Percentiles rank a stretch among this genome's conserved stretches.
These are phyloP conservation scores for Microplitis mediator DNA, from an alignment of 1,140 invertebrate genomes.

Conservation along the genomic window DNA sequence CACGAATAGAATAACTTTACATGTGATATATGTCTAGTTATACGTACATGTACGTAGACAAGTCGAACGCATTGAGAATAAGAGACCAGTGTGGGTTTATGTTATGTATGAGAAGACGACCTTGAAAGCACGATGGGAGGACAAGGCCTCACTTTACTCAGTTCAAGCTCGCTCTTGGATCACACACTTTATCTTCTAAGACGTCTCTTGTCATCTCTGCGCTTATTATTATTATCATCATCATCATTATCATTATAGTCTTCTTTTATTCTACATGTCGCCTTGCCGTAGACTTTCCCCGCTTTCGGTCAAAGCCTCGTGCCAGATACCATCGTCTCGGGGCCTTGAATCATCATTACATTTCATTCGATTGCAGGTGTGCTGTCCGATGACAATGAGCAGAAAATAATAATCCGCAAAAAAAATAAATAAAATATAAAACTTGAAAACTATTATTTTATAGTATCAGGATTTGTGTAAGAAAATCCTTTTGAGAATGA, in stretches of 20 bases:
- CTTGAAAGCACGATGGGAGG: constrained; percentile 53
- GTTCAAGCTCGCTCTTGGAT: background rate
- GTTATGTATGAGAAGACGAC: constrained; percentile 47
- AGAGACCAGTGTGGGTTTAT: background rate
- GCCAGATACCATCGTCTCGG: background rate
- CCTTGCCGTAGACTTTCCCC: constrained; percentile 23
- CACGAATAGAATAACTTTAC: too few species aligned
- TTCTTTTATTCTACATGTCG: constrained; percentile 15
- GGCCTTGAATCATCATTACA: constrained; percentile 1
- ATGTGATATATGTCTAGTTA: background rate
- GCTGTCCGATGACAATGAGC: too few species aligned
- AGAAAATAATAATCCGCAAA: too few species aligned
- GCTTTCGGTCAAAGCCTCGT: constrained; percentile 19
- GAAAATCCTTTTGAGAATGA: too few species aligned
- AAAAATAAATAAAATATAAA: too few species aligned
- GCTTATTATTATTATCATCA: background rate
- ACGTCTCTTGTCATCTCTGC: background rate
- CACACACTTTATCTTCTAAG: constrained; percentile 40
- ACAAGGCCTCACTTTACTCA: constrained; percentile 45
- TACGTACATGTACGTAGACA: background rate
- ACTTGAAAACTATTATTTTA: background rate
- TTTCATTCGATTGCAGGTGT: background rate
- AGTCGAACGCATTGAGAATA: background rate
- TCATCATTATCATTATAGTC: background rate
- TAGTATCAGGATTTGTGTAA: too few species aligned